Percentiles rank a stretch among this genome's conserved stretches.
Conservation (phyloP, 2,888 invertebrate genomes). For the Drosophila peninsularis region DNA sequence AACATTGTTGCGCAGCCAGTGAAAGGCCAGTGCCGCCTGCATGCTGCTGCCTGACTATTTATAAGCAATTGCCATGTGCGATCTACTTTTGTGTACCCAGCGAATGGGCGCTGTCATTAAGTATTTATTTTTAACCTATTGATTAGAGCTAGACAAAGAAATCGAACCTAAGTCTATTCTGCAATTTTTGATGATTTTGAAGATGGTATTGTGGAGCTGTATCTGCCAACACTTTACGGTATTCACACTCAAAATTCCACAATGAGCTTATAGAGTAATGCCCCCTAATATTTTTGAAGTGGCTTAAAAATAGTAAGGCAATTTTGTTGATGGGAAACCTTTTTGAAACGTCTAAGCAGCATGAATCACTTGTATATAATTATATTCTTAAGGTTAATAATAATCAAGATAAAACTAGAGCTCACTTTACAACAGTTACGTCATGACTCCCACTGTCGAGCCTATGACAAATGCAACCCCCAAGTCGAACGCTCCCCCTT, state of each 20-base stretch:
- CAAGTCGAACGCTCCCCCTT: neutral
- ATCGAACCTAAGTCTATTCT: neutral
- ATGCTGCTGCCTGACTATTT: constrained; percentile 31
- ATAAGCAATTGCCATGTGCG: constrained; percentile 50
- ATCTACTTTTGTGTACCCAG: constrained; percentile 41
- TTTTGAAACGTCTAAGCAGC: too few relatives aligned
- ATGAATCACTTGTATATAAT: neutral
- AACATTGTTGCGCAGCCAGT: constrained; percentile 52
- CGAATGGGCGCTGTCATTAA: constrained; percentile 2
- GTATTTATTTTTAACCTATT: constrained; percentile 2
- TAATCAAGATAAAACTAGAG: neutral
- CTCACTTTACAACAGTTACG: neutral
- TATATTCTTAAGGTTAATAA: neutral
- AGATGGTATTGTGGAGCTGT: neutral
- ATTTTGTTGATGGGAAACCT: too few relatives aligned
- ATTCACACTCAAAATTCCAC: neutral
- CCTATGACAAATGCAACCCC: neutral
- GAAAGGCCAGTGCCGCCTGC: constrained; percentile 21
- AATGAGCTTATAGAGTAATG: neutral
- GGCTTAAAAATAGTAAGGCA: neutral
- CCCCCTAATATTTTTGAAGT: too few relatives aligned
- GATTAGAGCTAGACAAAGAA: neutral
- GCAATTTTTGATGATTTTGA: too few relatives aligned
- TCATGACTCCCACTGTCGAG: neutral
- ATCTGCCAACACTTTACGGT: too few relatives aligned